Evolutionary conservation across 2,113 vertebrate genomes (phyloP).

Genomic region (Tachysurus fulvidraco): DNA sequence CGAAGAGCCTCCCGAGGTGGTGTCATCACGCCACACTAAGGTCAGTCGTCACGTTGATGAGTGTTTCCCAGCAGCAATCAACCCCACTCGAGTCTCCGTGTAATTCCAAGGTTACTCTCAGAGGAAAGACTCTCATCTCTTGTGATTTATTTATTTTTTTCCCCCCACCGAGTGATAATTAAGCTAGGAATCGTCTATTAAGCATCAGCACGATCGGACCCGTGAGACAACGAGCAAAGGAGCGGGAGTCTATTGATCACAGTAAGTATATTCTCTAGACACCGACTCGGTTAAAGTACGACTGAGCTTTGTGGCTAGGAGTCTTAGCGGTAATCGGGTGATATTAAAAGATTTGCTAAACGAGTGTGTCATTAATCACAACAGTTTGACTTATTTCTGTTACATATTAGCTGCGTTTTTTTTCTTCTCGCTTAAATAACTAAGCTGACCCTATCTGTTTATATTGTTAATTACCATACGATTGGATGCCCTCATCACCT

Average conservation of each 20-base stretch:
- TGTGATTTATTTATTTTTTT: not conserved
- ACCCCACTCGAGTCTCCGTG: constrained; percentile 38
- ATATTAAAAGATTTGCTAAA: not conserved
- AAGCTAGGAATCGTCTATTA: constrained; percentile 17
- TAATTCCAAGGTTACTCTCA: constrained; percentile 49
- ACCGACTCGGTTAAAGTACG: too few species aligned
- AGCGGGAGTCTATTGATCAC: not conserved
- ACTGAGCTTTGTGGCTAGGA: not conserved
- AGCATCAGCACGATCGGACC: not conserved
- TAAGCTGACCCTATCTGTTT: constrained; percentile 27
- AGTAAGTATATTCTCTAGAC: not conserved
- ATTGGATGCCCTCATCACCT: not conserved
- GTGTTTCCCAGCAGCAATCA: constrained; percentile 49
- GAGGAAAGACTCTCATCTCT: constrained; percentile 24
- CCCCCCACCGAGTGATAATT: constrained; percentile 43
- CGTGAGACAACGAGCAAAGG: not conserved
- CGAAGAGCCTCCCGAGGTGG: constrained; percentile 35
- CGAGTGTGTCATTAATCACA: not conserved
- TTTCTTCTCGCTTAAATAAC: constrained; percentile 7
- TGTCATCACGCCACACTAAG: constrained; percentile 48
- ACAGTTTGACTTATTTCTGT: constrained; percentile 4
- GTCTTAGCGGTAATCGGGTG: not conserved
- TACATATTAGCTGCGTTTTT: constrained; percentile 10
- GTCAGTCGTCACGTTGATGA: constrained; percentile 51
- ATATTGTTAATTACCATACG: constrained; percentile 13